phyloP scores from a whole-genome alignment of 2,888 invertebrate species.

The Ceramica pisi region DNA sequence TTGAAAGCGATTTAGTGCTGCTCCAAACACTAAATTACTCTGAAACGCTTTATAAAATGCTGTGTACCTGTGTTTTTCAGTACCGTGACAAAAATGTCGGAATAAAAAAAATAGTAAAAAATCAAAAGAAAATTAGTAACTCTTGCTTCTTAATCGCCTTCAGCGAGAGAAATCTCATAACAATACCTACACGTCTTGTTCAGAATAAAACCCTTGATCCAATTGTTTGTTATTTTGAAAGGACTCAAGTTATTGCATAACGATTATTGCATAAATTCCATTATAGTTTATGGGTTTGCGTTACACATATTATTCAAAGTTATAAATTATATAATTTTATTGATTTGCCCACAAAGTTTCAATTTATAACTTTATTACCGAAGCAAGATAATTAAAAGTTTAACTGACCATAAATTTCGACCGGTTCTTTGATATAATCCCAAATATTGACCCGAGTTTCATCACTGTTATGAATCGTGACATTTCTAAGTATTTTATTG shows the following conservation, averaged over 20 bases:
- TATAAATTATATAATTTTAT: constrained; percentile 34
- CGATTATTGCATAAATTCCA: not conserved
- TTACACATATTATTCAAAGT: not conserved
- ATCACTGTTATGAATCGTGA: constrained; percentile 10
- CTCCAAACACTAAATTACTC: not conserved
- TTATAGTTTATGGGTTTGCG: not conserved
- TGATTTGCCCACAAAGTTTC: constrained; percentile 7
- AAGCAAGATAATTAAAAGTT: constrained; percentile 15
- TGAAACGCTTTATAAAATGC: not conserved
- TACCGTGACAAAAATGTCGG: too few species aligned
- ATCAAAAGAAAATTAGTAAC: too few species aligned
- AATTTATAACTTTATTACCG: constrained; percentile 35
- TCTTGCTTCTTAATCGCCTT: too few species aligned
- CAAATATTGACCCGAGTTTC: constrained; percentile 4
- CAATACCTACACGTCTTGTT: too few species aligned
- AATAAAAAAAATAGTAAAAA: too few species aligned
- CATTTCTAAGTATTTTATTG: constrained; percentile 25
- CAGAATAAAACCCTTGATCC: too few species aligned
- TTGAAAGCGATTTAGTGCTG: constrained; percentile 2
- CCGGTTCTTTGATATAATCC: not conserved
- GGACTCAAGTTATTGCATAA: not conserved
- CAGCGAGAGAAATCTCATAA: too few species aligned
- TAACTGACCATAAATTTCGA: constrained; percentile 9
- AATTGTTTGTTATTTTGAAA: not conserved
- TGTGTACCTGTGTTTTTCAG: not conserved